Percentiles rank a stretch among this genome's conserved stretches.
Evolutionary conservation across 2,797 vertebrate species (phyloP).

Genomic region (Eospalax fontanierii): DNA sequence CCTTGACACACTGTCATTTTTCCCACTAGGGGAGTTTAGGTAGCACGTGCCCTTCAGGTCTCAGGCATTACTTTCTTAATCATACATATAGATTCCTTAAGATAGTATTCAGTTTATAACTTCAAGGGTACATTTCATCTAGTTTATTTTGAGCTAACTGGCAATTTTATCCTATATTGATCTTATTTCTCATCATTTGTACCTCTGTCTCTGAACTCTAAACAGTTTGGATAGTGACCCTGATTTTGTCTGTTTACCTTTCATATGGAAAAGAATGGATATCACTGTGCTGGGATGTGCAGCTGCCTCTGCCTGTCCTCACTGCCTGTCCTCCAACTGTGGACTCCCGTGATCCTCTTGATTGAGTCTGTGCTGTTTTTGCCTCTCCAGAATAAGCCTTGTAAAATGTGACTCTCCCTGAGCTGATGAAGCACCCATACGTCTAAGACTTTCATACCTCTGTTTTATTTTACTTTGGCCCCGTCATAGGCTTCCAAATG

Average conservation of each 20-base stretch:
- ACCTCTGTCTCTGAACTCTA: conserved; percentile 34
- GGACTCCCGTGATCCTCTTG: not conserved
- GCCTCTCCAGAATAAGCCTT: conserved; percentile 11
- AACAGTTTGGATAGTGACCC: conserved; percentile 41
- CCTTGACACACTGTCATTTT: not conserved
- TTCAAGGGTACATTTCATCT: conserved; percentile 65
- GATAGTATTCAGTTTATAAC: conserved; percentile 13
- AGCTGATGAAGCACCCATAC: conserved; percentile 22
- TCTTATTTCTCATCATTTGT: conserved; percentile 67
- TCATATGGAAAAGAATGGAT: conserved; percentile 25
- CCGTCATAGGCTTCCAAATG: too few species aligned
- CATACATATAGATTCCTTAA: conserved; percentile 64
- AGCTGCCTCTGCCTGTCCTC: not conserved
- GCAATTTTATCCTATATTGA: conserved; percentile 66
- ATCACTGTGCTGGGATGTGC: not conserved
- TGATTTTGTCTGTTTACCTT: conserved; percentile 73
- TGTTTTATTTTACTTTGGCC: conserved; percentile 1
- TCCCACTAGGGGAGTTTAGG: not conserved
- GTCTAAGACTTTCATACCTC: not conserved
- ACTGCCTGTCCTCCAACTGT: too few species aligned
- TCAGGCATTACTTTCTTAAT: conserved; percentile 44
- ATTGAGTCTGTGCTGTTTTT: conserved; percentile 51
- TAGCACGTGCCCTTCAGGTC: conserved; percentile 20
- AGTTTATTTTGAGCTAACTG: conserved; percentile 70
- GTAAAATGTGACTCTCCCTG: conserved; percentile 1